These are phyloP conservation scores for Platysternon megacephalum DNA, from an alignment of 2,113 vertebrate species.

Conservation along the genomic window DNA sequence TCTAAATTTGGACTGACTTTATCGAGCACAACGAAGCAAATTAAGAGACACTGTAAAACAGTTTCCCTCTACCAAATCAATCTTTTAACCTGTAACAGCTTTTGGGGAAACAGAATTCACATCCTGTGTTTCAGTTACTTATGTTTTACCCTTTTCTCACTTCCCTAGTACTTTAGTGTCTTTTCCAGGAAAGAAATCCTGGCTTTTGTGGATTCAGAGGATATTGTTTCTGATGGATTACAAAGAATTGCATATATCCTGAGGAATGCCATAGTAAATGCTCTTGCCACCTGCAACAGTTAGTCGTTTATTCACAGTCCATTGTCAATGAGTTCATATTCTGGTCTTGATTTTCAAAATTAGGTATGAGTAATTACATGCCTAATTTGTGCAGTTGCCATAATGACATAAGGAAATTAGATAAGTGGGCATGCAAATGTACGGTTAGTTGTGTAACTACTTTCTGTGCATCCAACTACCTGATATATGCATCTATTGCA, in stretches of 20 bases:
- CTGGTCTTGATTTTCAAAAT: constrained; percentile 27
- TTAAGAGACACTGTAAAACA: constrained; percentile 16
- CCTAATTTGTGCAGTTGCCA: neutral
- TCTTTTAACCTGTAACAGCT: constrained; percentile 14
- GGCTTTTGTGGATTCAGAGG: neutral
- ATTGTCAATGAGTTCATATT: constrained; percentile 33
- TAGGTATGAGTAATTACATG: neutral
- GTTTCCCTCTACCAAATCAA: neutral
- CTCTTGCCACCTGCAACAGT: neutral
- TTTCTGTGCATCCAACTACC: neutral
- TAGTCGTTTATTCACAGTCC: neutral
- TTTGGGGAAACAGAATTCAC: constrained; percentile 24
- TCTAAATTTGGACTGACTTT: neutral
- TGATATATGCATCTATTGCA: neutral
- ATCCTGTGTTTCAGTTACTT: constrained; percentile 9
- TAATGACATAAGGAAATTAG: neutral
- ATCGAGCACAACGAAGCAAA: constrained; percentile 5
- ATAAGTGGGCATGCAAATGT: neutral
- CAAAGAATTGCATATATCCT: neutral
- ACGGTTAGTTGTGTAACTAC: neutral
- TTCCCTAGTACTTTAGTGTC: neutral
- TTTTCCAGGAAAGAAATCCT: constrained; percentile 12
- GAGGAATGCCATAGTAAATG: neutral
- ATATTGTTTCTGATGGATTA: constrained; percentile 1
- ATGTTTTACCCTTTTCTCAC: constrained; percentile 5